Conservation (phyloP, 1,140 invertebrate genomes). For the Oscheius sp. region DNA sequence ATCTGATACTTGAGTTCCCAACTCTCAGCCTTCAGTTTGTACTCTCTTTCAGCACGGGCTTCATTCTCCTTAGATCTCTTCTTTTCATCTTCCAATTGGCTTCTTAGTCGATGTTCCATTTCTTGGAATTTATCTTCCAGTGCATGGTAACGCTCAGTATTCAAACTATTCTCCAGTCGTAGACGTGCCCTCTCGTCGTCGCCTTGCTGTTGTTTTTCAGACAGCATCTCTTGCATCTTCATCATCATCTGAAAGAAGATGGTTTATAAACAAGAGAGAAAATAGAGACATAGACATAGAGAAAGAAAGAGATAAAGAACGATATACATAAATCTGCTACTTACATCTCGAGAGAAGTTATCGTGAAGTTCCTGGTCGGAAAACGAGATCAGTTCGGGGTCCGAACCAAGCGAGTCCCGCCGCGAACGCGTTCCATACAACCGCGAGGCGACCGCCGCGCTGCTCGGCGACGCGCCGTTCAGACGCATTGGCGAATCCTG, state of each 20-base stretch:
- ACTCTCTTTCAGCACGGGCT: slow-evolving; percentile 37
- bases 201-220: slow-evolving; percentile 1
- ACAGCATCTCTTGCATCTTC: slow-evolving; percentile 16
- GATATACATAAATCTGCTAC: no score
- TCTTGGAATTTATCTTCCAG: slow-evolving; percentile 38
- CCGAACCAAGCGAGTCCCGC: slow-evolving; percentile 28
- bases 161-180: slow-evolving; percentile 37
- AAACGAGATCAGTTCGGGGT: slow-evolving; percentile 37
- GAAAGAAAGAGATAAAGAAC: no score
- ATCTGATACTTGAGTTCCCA: slow-evolving; percentile 41
- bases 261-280: neutral
- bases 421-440: slow-evolving; percentile 36
- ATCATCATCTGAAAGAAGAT: slow-evolving; percentile 1
- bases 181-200: slow-evolving; percentile 40
- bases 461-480: slow-evolving; percentile 33
- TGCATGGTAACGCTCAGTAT: slow-evolving; percentile 37
- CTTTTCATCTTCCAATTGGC: slow-evolving; percentile 41
- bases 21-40: slow-evolving; percentile 38
- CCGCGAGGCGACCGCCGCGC: slow-evolving; percentile 40
- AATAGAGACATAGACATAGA: neutral
- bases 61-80: slow-evolving; percentile 26
- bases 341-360: no score
- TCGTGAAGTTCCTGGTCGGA: slow-evolving; percentile 32
- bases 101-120: slow-evolving; percentile 33
- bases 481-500: slow-evolving; percentile 38